phyloP scores from a whole-genome alignment of 2,797 vertebrate genomes.

The Mus spretus region DNA sequence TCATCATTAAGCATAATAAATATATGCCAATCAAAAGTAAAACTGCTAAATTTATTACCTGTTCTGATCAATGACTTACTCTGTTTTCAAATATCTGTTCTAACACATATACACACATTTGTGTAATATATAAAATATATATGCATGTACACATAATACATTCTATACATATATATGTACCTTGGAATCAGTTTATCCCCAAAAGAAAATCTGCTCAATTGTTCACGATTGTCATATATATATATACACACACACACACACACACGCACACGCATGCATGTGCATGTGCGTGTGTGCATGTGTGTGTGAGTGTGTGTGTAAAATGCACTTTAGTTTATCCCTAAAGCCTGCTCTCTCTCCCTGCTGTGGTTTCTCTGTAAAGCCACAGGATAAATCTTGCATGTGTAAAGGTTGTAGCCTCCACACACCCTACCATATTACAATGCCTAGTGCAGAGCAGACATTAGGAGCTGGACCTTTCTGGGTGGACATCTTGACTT shows the following conservation, averaged over 20 bases:
- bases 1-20: background rate
- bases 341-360: background rate
- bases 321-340: background rate
- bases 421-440: background rate
- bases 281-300: too few relatives aligned
- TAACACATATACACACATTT: background rate
- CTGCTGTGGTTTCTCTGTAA: background rate
- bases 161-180: background rate
- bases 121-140: background rate
- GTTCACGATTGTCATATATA: background rate
- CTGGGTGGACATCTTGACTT: background rate
- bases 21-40: background rate
- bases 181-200: background rate
- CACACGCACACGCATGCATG: too few relatives aligned
- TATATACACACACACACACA: too few relatives aligned
- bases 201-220: fast-evolving
- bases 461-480: background rate
- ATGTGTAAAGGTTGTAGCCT: too few relatives aligned
- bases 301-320: too few relatives aligned
- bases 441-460: fast-evolving
- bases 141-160: background rate
- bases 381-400: background rate
- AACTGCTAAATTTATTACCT: background rate
- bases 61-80: background rate
- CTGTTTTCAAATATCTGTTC: constrained; percentile 26